Base-by-base conservation (phyloP, 2,888 invertebrate species). In the Scaeva pyrastri region DNA sequence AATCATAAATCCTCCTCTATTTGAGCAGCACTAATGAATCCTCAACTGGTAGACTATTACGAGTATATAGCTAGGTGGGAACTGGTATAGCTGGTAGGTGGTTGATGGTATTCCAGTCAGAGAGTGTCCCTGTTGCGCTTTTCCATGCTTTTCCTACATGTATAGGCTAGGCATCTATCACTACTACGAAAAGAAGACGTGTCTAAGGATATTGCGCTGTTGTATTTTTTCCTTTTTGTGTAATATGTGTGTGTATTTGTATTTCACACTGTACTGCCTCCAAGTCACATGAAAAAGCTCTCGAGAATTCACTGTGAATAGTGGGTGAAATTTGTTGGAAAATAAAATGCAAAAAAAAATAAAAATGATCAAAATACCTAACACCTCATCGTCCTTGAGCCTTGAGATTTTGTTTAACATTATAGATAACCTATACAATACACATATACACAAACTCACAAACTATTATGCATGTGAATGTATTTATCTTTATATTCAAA, bases 1-100 rank as follows among this genome's bases (percentile, higher is more conserved):
- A 85, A 85, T 85, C 80, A 80, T 85, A 80, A 80, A 73, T 76
- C 72, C 68, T 45, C 62, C 45, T 62, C 76, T 68, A 80, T 85
- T 85, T 76, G 80, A 85, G 80, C 66, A 70, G 72, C 68, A 70
- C 85, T 85, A 80, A 85, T 85, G 76, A 85, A 73, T 77, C 85
- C 66, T 72, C 62, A 79, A 79, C 71, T 62, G 56, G 48, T 77
- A n/a, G n/a, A n/a, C n/a, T n/a, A n/a, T n/a, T n/a, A n/a, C n/a
- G 55, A 58, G 39, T 39, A 39, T 60, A 14, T 21, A 14, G 50
- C 5, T 43, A 43, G 12, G n/a, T 5, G 19, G 19, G 19, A n/a
- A n/a, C n/a, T n/a, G 16, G 14, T 19, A 4, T 16, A 19, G 48
- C 19, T 48, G 7, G 19, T 19, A 11, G 48, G 16, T 10, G 16